Conservation (phyloP, 2,113 vertebrate species). For the Myodes glareolus region DNA sequence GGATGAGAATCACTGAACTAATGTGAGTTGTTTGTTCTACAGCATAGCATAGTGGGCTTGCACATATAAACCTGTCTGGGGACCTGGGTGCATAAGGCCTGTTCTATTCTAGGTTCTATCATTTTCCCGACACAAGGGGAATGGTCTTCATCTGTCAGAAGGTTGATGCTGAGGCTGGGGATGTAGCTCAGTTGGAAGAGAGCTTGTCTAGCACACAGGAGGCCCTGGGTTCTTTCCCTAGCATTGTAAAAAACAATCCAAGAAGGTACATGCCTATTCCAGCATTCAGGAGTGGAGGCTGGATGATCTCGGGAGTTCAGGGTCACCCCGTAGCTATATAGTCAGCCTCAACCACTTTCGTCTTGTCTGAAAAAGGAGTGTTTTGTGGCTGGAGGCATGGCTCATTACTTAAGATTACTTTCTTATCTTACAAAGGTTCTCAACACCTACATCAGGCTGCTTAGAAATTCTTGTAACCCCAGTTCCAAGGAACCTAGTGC, state of each 20-base stretch:
- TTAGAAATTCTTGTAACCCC: neutral
- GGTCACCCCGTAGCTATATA: neutral
- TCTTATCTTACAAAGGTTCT: neutral
- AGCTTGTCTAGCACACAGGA: neutral
- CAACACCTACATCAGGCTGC: neutral
- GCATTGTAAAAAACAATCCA: neutral
- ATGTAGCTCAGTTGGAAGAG: neutral
- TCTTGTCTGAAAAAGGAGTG: neutral
- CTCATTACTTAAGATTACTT: neutral
- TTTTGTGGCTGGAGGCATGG: neutral
- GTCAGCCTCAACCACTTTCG: neutral
- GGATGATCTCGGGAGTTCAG: neutral
- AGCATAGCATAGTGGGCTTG: accelerated
- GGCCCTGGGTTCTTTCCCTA: neutral
- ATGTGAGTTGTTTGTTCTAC: neutral
- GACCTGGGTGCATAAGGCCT: neutral
- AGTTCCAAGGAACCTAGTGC: neutral
- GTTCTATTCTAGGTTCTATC: neutral
- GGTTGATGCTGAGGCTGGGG: neutral
- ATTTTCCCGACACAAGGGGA: neutral
- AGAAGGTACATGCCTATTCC: neutral
- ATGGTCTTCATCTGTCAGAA: neutral
- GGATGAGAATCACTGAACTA: neutral
- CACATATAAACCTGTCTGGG: neutral
- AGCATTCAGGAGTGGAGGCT: neutral